Percentiles rank a stretch among this genome's conserved stretches.
Conservation (phyloP, 2,113 vertebrate genomes). For the Castor canadensis region DNA sequence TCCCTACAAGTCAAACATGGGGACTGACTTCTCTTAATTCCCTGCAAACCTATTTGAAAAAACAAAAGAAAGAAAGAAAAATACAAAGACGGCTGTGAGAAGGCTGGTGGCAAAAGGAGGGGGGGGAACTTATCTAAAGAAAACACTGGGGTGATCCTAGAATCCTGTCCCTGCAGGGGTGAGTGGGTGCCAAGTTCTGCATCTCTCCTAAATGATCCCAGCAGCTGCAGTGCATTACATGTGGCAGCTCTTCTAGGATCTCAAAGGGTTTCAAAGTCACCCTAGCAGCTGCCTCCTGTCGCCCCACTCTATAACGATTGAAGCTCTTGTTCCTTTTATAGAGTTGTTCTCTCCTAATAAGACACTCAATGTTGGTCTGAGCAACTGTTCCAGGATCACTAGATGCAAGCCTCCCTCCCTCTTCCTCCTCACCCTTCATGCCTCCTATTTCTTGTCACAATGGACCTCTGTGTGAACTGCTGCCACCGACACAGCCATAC, state of each 20-base stretch:
- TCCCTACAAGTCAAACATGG: constrained; percentile 13
- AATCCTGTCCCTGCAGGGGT: constrained; percentile 59
- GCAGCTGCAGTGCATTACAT: constrained; percentile 86
- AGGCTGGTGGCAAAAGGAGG: too few species aligned
- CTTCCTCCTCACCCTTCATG: constrained; percentile 21
- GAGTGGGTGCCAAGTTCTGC: constrained; percentile 79
- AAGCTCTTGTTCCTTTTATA: constrained; percentile 90
- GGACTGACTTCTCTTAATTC: constrained; percentile 12
- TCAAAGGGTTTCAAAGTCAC: constrained; percentile 87
- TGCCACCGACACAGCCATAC: neutral
- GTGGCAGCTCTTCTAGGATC: constrained; percentile 84
- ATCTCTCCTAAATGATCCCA: constrained; percentile 77
- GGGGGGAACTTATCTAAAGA: constrained; percentile 48
- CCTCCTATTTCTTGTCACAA: constrained; percentile 60
- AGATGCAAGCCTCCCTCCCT: constrained; percentile 79
- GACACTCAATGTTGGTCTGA: constrained; percentile 83
- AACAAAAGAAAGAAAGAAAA: neutral
- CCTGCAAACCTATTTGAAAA: constrained; percentile 25
- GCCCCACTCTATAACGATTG: constrained; percentile 86
- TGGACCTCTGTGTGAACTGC: constrained; percentile 38
- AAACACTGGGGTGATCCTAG: constrained; percentile 73
- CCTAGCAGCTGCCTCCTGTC: constrained; percentile 88
- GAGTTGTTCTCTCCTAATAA: constrained; percentile 92
- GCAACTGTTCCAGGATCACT: constrained; percentile 80
- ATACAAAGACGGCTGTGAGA: neutral